phyloP scores from a whole-genome alignment of 2,888 invertebrate species.

The Euplagia quadripunctaria region DNA sequence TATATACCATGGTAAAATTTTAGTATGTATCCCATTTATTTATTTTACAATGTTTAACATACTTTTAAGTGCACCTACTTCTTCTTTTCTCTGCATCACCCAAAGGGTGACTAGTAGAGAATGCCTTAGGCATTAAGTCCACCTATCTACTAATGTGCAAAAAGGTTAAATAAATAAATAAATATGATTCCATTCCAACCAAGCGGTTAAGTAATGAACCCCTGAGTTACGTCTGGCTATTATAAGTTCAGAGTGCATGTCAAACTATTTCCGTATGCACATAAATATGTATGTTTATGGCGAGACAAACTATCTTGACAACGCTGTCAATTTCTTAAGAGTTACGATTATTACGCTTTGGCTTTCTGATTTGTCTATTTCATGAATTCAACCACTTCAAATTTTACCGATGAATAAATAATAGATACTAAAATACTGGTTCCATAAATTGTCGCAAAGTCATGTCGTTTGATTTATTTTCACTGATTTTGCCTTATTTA shows the following conservation, averaged over 20 bases:
- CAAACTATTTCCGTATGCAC: background rate
- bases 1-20: too few relatives aligned
- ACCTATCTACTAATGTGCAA: too few relatives aligned
- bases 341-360: slow-evolving; percentile 23
- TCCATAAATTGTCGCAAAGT: slow-evolving; percentile 32
- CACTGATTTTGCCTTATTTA: background rate
- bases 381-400: slow-evolving; percentile 25
- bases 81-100: too few relatives aligned
- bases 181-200: background rate
- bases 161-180: too few relatives aligned
- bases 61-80: too few relatives aligned
- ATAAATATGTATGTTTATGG: slow-evolving; percentile 16
- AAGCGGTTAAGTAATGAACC: background rate
- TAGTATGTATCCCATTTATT: too few relatives aligned
- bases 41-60: too few relatives aligned
- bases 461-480: slow-evolving; percentile 32
- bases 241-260: background rate
- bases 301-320: background rate
- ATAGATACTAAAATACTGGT: slow-evolving; percentile 35
- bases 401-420: slow-evolving; percentile 43
- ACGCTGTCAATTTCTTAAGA: slow-evolving; percentile 11
- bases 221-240: background rate
- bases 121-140: too few relatives aligned
- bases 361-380: slow-evolving; percentile 34
- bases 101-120: too few relatives aligned